A percentile compares a stretch with the other conserved stretches of the same genome.
phyloP scores from a whole-genome alignment of 2,797 vertebrate species.

The Anguilla marmorata region DNA sequence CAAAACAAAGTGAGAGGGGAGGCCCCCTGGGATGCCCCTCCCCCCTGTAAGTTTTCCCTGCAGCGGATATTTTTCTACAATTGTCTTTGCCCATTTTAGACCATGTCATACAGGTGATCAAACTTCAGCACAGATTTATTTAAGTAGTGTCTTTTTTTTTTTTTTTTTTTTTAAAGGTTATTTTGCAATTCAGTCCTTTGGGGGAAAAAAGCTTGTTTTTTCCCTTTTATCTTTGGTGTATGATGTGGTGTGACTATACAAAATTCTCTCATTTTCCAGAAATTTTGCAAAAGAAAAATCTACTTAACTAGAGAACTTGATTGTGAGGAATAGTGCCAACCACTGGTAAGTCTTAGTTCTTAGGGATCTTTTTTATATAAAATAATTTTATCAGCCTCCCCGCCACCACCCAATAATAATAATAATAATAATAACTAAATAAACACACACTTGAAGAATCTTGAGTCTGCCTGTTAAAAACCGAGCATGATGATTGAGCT shows the following conservation, averaged over 20 bases:
- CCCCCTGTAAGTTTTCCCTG: background rate
- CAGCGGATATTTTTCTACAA: background rate
- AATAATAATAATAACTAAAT: too few relatives aligned
- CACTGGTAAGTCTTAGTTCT: background rate
- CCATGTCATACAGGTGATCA: background rate
- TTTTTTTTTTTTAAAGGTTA: background rate
- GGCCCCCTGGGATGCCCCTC: background rate
- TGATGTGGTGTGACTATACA: background rate
- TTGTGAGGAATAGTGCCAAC: background rate
- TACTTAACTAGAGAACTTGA: background rate
- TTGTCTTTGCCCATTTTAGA: background rate
- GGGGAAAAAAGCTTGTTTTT: background rate
- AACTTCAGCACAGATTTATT: background rate
- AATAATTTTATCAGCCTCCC: background rate
- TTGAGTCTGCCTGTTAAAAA: background rate
- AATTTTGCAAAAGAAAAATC: background rate
- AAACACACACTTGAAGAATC: background rate
- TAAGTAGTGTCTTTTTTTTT: background rate
- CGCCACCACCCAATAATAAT: too few relatives aligned
- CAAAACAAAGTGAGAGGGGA: background rate
- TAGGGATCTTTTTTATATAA: background rate
- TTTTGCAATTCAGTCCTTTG: background rate
- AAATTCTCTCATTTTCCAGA: background rate
- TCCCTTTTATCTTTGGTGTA: background rate
- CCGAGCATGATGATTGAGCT: background rate